These are phyloP conservation scores for Dendrocincla tyrannina DNA, from an alignment of 2,797 vertebrate species.

Conservation along the genomic window DNA sequence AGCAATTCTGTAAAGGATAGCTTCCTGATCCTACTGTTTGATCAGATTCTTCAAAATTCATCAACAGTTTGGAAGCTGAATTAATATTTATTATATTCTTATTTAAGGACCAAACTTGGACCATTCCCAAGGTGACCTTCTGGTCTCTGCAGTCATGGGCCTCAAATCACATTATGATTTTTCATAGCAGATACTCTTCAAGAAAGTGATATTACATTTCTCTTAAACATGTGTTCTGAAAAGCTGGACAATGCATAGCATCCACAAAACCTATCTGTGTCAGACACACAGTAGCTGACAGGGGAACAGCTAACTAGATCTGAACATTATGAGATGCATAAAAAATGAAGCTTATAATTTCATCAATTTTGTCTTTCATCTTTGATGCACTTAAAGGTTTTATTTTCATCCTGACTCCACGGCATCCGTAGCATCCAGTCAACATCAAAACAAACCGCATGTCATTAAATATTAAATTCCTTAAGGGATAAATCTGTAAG, in stretches of 20 bases:
- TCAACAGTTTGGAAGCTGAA: background rate
- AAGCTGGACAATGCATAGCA: accelerated
- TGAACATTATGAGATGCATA: background rate
- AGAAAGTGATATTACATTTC: background rate
- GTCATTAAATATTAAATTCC: constrained; percentile 25
- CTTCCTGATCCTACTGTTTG: background rate
- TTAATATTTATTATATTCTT: background rate
- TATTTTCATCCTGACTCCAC: background rate
- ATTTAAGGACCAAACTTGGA: background rate
- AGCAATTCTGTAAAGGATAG: background rate
- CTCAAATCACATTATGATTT: background rate
- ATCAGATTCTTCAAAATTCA: background rate
- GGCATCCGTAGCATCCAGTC: background rate
- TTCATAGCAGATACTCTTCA: background rate
- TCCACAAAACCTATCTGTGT: background rate
- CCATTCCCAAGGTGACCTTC: background rate
- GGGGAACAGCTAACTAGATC: background rate
- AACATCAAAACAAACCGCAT: constrained; percentile 16
- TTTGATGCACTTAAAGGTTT: background rate
- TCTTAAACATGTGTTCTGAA: background rate
- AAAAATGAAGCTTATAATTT: background rate
- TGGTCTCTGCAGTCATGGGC: background rate
- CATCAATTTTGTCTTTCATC: constrained; percentile 1
- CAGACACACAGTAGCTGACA: background rate
- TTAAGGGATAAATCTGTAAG: background rate